A percentile compares a stretch with the other conserved stretches of the same genome.
Conservation (phyloP, 2,113 vertebrate species). For the Triplophysa rosa region DNA sequence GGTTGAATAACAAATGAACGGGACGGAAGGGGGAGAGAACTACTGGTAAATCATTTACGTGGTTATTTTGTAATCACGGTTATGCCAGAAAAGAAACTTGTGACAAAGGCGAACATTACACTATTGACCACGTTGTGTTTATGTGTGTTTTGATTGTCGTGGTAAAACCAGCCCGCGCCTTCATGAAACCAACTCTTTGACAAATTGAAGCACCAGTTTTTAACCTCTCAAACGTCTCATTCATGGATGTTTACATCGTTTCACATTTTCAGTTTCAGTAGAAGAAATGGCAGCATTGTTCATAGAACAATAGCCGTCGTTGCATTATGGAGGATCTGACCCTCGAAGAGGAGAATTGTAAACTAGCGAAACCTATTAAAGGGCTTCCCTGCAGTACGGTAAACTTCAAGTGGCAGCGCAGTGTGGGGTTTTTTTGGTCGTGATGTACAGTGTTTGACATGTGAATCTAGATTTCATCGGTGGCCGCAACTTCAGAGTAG, state of each 20-base stretch:
- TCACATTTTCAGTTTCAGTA: conserved; percentile 35
- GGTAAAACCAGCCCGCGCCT: conserved; percentile 43
- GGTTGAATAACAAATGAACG: conserved; percentile 3
- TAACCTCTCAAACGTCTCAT: conserved; percentile 11
- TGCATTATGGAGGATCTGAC: conserved; percentile 25
- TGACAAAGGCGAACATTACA: not conserved
- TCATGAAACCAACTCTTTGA: conserved; percentile 26
- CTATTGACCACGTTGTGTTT: not conserved
- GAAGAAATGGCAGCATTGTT: conserved; percentile 27
- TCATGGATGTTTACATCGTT: conserved; percentile 18
- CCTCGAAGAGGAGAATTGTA: conserved; percentile 23
- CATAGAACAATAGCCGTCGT: conserved; percentile 23
- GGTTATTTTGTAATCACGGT: not conserved
- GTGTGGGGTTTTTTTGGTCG: conserved; percentile 30
- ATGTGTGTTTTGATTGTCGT: conserved; percentile 69
- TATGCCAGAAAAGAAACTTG: not conserved
- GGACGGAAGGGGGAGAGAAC: no score
- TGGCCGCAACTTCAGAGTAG: not conserved
- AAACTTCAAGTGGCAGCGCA: conserved; percentile 17
- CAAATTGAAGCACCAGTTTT: conserved; percentile 42
- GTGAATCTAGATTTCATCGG: not conserved
- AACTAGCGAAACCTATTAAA: conserved; percentile 30
- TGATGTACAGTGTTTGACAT: not conserved
- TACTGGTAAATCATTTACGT: not conserved
- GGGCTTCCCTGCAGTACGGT: conserved; percentile 30